Evolutionary conservation across 2,113 vertebrate genomes (phyloP), one percentile per base, ranked within the genome.

Genomic region (Riparia riparia): DNA sequence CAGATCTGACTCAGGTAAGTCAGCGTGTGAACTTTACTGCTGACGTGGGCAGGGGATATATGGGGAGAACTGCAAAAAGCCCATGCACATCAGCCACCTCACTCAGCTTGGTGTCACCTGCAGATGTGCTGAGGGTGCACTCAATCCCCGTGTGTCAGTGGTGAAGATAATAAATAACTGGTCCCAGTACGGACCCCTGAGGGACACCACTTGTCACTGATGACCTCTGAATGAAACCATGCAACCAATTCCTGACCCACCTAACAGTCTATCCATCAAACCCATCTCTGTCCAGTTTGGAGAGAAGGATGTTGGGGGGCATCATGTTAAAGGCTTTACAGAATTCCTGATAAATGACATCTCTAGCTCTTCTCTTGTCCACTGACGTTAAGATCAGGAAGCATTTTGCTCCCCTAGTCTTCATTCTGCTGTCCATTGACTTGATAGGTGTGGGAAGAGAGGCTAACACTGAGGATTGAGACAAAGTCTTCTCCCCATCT

Each of bases 1-100:
- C 97, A 97, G 97, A 63, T 98, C 98, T 12, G 97, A 98, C 94
- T 98, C 97, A 18, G 98, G 99, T 99, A 98, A 98, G 98, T 97
- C 39, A 37, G 11, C 24, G 3, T 0, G 2, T 1, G 3, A 54
- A 25, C 17, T 49, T 54, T 3, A 41, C 12, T 70, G 56, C 44
- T 83, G 63, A 34, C 16, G 6, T 5, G 25, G 51, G 42, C 58
- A 66, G 79, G 41, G 21, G 2, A 0, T n/a, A 3, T 20, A 20
- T 4, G 9, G 29, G 63, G 39, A 47, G 64, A 86, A 65, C 7
- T 79, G 63, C 31, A 92, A 58, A 74, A 86, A 13, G 26, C 39
- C 65, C 56, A 1, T 49, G 32, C 47, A 61, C 0, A 0, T 53
- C 47, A 61, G 16, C 24, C 3, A 3, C 42, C 39, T 54, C 54